Base-by-base conservation (phyloP, 37 sponge, comb jelly and placozoan genomes). In the Ianthella basta region DNA sequence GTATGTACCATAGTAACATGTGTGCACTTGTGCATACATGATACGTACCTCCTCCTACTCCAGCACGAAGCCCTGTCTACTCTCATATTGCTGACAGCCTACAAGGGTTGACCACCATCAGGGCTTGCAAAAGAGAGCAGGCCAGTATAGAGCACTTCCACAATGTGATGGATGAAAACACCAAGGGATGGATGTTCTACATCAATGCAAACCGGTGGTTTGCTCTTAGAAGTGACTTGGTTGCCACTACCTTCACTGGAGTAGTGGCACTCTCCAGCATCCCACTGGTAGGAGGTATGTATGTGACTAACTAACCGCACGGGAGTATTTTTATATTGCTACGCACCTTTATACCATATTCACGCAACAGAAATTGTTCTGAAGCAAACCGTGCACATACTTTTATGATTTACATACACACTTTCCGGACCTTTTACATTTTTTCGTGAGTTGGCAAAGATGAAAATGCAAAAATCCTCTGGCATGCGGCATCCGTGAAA, bases 51-150 rank as follows among this genome's bases (percentile, higher is more conserved):
- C 21, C 29, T 29, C 4, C 21, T 33, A 18, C 55, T 23, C 0
- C 90, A 95, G 95, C 92, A 27, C 92, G 95, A 0, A 95, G 95
- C 74, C 95, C 95, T 33, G 24, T 95, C 56, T 95, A 91, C 60
- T 92, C 92, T 68, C 95, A 95, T 63, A 72, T 95, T 15, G 84
- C 95, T 16, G 77, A 82, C 40, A 91, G 92, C 14, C 80, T 95
- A n/a, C 92, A 89, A 80, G 95, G 95, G 5, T 72, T 95, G 59
- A 55, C 92, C 24, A 91, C 88, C 44, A 91, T 95, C 27, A 60
- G 95, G 29, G 78, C 92, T 10, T 87, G 80, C 79, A 55, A 55
- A 6, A 77, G 73, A 40, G 72, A 88, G 55, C 32, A 70, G 4
- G 60, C 60, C 13, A 54, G 66, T 13, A 23, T 85, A 18, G 39